Base-by-base conservation (phyloP, 2,888 invertebrate genomes). In the Charanyca ferruginea region DNA sequence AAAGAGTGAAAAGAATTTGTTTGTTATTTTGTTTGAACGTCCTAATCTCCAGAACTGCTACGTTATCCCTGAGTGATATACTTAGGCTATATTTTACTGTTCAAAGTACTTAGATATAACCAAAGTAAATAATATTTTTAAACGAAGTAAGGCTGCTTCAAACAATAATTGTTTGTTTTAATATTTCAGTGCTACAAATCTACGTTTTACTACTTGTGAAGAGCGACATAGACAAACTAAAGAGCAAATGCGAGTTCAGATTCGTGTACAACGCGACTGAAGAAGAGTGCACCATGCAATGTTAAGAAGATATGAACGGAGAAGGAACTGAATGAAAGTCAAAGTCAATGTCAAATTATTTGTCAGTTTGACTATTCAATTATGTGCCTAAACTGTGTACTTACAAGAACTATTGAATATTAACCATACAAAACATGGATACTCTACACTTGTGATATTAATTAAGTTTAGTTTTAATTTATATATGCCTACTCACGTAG, bases 181-280 rank as follows among this genome's bases (percentile, higher is more conserved):
- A 16, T 9, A 22, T 35, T 66, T 70, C 48, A 66, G 66, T 70
- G n/a, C 32, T 3, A 9, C 66, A 66, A 70, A 1, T 60, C 16
- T 60, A 60, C 48, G 35, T 35, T 0, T 20, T 70, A 7, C 48
- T 70, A 3, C 48, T 66, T 2, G 38, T 66, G 23, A 66, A 68
- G 16, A 66, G 66, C 11, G 66, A 66, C 20, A 68, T 66, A 7
- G 16, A 68, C 11, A 66, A 66, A 22, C 28, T 68, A 5, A 55
- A 11, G n/a, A 68, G 28, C 23, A 38, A 66, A 2, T 55, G 67
- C 13, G 66, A 68, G 28, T 66, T 66, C 23, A 68, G 23, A 47
- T 66, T 55, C 45, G 45, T 47, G 16, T 57, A 66, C 45, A 47
- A 57, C 7, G 38, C 57, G 1, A 22, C 68, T 13, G 66, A 66